Conservation (phyloP, 2,888 invertebrate species). For the Piscicola geometra region DNA sequence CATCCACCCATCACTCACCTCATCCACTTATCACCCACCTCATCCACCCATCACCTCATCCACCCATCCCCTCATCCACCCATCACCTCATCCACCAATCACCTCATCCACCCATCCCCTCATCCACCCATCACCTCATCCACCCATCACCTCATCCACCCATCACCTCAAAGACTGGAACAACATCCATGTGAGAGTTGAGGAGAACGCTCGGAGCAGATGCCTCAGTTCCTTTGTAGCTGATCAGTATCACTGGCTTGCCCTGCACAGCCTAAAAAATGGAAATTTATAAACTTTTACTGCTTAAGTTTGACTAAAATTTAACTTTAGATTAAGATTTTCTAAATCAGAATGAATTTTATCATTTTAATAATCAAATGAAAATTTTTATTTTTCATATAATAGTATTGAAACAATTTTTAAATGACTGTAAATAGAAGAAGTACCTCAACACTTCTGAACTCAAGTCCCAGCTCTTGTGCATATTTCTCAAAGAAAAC, state of each 20-base stretch:
- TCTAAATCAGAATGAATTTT: conserved; percentile 26
- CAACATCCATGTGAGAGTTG: conserved; percentile 95
- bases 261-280: conserved; percentile 61
- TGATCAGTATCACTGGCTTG: conserved; percentile 77
- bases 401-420: background rate
- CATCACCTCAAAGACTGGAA: conserved; percentile 84
- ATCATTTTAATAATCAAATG: background rate
- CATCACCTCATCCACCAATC: too few relatives aligned
- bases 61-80: background rate
- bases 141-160: too few relatives aligned
- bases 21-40: too few relatives aligned
- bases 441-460: background rate
- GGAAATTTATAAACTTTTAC: conserved; percentile 30
- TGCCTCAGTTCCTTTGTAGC: conserved; percentile 74
- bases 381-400: background rate
- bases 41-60: background rate
- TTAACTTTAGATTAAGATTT: conserved; percentile 16
- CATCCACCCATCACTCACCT: too few relatives aligned
- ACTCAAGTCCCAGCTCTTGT: conserved; percentile 1
- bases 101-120: too few relatives aligned
- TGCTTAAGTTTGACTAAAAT: background rate
- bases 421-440: too few relatives aligned
- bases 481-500: background rate
- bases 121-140: too few relatives aligned
- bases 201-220: conserved; percentile 70